These are phyloP conservation scores for Drymodes brunneopygia DNA, from an alignment of 2,113 vertebrate genomes.

Conservation along the genomic window DNA sequence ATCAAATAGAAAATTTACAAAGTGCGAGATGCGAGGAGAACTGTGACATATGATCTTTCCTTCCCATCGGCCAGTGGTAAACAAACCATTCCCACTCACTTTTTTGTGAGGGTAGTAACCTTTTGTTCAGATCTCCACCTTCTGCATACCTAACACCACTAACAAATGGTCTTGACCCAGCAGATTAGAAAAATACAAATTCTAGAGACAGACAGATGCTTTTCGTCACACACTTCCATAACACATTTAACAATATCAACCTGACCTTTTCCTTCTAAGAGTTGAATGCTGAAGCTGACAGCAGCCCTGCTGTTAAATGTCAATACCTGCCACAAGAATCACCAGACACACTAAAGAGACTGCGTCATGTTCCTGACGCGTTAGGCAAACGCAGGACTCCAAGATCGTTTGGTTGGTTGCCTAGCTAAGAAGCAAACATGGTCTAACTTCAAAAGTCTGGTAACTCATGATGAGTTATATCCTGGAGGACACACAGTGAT, in stretches of 20 bases:
- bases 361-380: neutral
- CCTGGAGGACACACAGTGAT: neutral
- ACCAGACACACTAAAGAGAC: neutral
- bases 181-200: neutral
- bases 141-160: neutral
- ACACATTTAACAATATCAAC: neutral
- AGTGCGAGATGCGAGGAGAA: neutral
- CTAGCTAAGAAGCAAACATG: conserved; percentile 14
- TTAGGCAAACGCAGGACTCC: neutral
- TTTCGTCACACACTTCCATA: neutral
- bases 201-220: neutral
- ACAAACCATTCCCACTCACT: neutral
- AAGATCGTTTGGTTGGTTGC: neutral
- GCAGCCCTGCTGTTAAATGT: conserved; percentile 4
- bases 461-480: neutral
- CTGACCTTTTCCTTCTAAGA: conserved; percentile 25
- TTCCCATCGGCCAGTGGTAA: neutral
- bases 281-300: neutral
- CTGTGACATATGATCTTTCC: neutral
- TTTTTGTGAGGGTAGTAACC: neutral
- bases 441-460: neutral
- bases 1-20: neutral
- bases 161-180: neutral
- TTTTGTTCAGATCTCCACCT: neutral
- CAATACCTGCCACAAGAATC: neutral